Evolutionary conservation across 2,888 invertebrate species (phyloP), one percentile per base, ranked within the genome.

Genomic region (Dryobotodes eremita): DNA sequence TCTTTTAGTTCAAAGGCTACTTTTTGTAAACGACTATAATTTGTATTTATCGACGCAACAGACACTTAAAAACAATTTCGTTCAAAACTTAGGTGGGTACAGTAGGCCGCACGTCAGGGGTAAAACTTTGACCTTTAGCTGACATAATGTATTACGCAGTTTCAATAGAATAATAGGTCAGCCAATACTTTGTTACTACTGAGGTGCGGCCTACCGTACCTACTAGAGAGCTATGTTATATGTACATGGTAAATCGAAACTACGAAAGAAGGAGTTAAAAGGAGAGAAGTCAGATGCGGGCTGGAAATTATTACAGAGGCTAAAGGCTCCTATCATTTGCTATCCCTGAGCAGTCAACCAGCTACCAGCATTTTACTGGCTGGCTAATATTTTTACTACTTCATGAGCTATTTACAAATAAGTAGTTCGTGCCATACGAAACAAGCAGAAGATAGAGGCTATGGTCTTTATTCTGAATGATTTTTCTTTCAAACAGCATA

Each of bases 401-500:
- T 42, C 20, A 11, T 11, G 26, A 66, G n/a, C 42, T 42, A 6
- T 11, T 66, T 26, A 48, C n/a, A 66, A 15, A 42, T 23, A n/a
- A 36, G 36, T 57, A 36, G 17, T 46, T n/a, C 1, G 10, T 17
- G 20, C n/a, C 23, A 10, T 46, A 10, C 1, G 1, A 46, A 5
- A 11, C 5, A 62, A 46, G 13, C 20, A 17, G 15, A 64, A n/a
- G 11, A 31, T 7, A 23, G 20, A 65, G 17, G 7, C 3, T 48
- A 42, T 77, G 11, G 48, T 26, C 42, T 78, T 53, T 36, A 26
- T 64, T 46, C 8, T 50, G 1, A 5, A n/a, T 42, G 26, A 13
- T 31, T 42, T 68, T 8, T 57, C 7, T 42, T 10, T 36, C 1
- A 8, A n/a, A n/a, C 86, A 95, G 95, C 92, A 94, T 78, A 93